Evolutionary conservation across 1,140 invertebrate genomes (phyloP).

Genomic region (Drosophila novamexicana): DNA sequence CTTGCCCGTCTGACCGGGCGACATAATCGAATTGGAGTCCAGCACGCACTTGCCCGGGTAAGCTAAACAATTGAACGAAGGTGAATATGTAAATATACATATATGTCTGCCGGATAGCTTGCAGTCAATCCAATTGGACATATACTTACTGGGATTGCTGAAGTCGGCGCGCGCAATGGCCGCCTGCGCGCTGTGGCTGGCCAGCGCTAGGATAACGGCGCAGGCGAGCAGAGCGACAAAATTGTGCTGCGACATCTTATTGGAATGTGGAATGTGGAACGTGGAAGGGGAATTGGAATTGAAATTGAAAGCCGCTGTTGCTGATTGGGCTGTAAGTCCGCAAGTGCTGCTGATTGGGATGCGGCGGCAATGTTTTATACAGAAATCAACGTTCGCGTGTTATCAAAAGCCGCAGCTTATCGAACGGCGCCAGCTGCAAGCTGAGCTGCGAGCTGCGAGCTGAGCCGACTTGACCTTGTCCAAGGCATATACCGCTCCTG

Average conservation of each 20-base stretch:
- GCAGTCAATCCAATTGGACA: no score
- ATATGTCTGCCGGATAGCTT: no score
- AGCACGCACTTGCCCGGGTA: constrained; percentile 77
- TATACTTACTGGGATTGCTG: constrained; percentile 67
- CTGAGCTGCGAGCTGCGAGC: not conserved
- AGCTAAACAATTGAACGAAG: constrained; percentile 17
- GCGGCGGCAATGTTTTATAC: constrained; percentile 66
- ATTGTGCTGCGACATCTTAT: constrained; percentile 48
- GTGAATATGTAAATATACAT: no score
- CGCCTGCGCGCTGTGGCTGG: constrained; percentile 34
- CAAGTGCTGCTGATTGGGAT: constrained; percentile 55
- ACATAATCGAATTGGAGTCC: constrained; percentile 48
- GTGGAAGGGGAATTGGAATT: not conserved
- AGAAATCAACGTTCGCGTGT: constrained; percentile 8
- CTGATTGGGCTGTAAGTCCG: constrained; percentile 36
- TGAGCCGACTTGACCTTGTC: constrained; percentile 63
- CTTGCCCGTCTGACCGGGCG: constrained; percentile 67
- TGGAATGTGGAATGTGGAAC: not conserved
- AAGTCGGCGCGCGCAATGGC: constrained; percentile 52
- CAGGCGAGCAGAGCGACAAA: constrained; percentile 31
- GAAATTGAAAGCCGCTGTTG: constrained; percentile 4
- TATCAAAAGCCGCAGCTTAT: constrained; percentile 60
- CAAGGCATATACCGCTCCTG: constrained; percentile 50
- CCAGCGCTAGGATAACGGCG: constrained; percentile 37
- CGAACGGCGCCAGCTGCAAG: constrained; percentile 10